A percentile compares a stretch with the other conserved stretches of the same genome.
phyloP scores from a whole-genome alignment of 1,140 invertebrate species.

The Rhagoletis zephyria region DNA sequence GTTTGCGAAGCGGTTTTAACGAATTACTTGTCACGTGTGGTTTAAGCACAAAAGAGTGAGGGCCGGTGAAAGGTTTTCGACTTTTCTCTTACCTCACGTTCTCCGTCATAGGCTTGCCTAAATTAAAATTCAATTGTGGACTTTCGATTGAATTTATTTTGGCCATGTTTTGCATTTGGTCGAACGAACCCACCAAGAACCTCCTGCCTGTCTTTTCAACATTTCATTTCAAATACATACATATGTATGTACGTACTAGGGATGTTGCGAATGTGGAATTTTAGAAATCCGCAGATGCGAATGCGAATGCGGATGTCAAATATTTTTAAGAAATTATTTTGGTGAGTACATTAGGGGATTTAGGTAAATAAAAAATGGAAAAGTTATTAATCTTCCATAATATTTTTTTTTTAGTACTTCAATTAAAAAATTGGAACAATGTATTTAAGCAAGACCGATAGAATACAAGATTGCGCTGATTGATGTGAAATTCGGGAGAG shows the following conservation, averaged over 20 bases:
- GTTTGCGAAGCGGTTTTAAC: conserved; percentile 48
- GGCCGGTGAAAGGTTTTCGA: background rate
- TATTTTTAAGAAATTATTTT: too few relatives aligned
- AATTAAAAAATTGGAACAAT: too few relatives aligned
- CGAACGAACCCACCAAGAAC: conserved; percentile 3
- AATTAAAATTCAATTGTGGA: conserved; percentile 53
- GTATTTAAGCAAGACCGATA: too few relatives aligned
- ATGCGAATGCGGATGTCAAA: too few relatives aligned
- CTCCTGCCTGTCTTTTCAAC: conserved; percentile 9
- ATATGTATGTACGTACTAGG: too few relatives aligned
- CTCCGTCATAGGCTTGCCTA: conserved; percentile 1
- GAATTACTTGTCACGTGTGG: conserved; percentile 49
- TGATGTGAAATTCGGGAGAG: too few relatives aligned
- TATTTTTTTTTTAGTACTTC: too few relatives aligned
- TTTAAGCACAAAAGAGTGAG: background rate
- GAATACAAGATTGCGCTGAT: too few relatives aligned
- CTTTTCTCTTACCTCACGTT: background rate
- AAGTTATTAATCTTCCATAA: too few relatives aligned
- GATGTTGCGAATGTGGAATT: background rate
- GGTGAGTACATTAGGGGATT: too few relatives aligned
- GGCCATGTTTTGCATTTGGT: conserved; percentile 41
- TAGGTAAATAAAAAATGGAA: too few relatives aligned
- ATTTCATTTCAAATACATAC: conserved; percentile 6
- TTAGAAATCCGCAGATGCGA: too few relatives aligned
- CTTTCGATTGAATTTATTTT: conserved; percentile 55